These are phyloP conservation scores for Hemibagrus wyckioides DNA, from an alignment of 2,113 vertebrate species.

Conservation along the genomic window DNA sequence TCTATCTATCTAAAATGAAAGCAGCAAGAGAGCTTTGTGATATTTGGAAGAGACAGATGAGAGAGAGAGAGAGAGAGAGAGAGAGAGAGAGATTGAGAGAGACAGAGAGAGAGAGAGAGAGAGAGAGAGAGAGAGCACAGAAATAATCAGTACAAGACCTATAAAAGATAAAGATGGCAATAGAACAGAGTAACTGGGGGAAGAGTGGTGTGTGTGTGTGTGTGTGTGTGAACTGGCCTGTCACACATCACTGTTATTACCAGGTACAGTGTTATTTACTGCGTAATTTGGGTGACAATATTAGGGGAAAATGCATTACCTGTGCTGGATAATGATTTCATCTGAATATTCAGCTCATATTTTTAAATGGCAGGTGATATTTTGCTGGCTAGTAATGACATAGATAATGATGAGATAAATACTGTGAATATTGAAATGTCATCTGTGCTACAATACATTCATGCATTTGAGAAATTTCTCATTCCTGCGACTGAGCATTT, in stretches of 20 bases:
- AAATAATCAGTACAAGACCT: not conserved
- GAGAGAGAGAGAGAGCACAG: not conserved
- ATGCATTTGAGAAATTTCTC: not conserved
- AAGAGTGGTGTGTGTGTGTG: not conserved
- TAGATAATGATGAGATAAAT: not conserved
- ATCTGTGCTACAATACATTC: not conserved
- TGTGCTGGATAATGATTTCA: not conserved
- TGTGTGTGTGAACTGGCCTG: not conserved
- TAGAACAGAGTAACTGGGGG: not conserved
- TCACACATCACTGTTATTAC: not conserved
- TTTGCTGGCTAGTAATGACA: not conserved
- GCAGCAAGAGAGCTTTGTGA: not conserved
- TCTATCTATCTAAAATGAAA: not conserved
- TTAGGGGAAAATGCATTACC: not conserved
- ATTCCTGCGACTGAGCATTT: not conserved
- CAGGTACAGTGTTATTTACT: not conserved
- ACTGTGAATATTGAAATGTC: not conserved
- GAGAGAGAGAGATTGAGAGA: not conserved
- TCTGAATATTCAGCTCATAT: conserved; percentile 5
- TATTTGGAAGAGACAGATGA: not conserved
- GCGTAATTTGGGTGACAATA: not conserved
- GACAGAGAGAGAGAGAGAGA: not conserved
- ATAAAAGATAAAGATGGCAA: not conserved
- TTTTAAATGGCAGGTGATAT: conserved; percentile 13
- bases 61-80: not conserved